Evolutionary conservation across 1,140 invertebrate genomes (phyloP).

Genomic region (Papilio glaucus): DNA sequence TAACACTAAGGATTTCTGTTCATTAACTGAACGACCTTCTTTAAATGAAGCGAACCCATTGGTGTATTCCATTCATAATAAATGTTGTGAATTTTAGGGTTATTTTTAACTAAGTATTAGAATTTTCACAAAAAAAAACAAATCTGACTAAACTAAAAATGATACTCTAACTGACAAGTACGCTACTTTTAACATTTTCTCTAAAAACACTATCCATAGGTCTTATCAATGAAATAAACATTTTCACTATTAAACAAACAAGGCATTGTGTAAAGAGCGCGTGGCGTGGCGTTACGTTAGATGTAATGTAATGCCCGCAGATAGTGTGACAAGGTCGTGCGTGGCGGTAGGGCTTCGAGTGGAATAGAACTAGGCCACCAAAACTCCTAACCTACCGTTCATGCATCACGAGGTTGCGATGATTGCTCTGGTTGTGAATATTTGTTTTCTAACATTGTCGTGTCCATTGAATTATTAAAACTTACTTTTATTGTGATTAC

Average conservation of each 20-base stretch:
- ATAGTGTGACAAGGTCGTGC: conserved; percentile 54
- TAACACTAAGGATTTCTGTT: too few species aligned
- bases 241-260: conserved; percentile 27
- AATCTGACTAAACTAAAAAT: too few species aligned
- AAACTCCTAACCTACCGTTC: conserved; percentile 31
- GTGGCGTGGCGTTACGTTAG: conserved; percentile 22
- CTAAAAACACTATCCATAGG: neutral
- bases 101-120: too few species aligned
- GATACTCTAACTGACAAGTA: neutral
- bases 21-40: too few species aligned
- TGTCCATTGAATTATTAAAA: too few species aligned
- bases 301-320: conserved; percentile 37
- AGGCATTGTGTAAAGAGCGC: conserved; percentile 14
- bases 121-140: too few species aligned
- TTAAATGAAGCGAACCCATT: too few species aligned
- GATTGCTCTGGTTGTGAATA: neutral
- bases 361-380: conserved; percentile 50
- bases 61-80: too few species aligned
- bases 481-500: too few species aligned
- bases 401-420: neutral
- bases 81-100: too few species aligned
- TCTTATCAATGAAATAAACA: conserved; percentile 30
- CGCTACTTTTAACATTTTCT: neutral
- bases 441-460: neutral
- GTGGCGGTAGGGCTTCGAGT: conserved; percentile 55